Evolutionary conservation across 2,113 vertebrate genomes (phyloP), one percentile per base, ranked within the genome.

Genomic region (Osmerus eperlanus): DNA sequence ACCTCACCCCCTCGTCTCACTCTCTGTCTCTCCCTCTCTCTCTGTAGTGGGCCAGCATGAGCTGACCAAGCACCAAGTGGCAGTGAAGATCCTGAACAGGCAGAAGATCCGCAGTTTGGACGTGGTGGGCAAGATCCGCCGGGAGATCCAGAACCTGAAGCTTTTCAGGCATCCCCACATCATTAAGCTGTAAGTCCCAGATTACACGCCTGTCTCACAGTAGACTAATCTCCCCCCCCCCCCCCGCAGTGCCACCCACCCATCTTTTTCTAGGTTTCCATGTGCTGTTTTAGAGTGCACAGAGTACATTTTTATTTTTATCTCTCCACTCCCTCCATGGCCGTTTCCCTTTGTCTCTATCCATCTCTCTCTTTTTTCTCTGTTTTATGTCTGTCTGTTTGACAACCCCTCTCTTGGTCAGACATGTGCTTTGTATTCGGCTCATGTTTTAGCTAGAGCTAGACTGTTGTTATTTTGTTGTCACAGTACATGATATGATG

Each of bases 21-120:
- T 82, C 76, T 70, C 28, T 56, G 21, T 21, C 12, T 56, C 11
- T 2, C 18, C 11, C 52, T 16, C 15, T 55, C 59, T 15, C 12
- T 78, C 4, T 47, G 13, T 87, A 99, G 97, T 99, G 80, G 97
- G 96, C 60, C 97, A 97, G 72, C 97, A 99, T 86, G 96, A 99
- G 74, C 82, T 99, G 85, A 99, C 97, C 29, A 97, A 96, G 25
- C 97, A 99, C 88, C 97, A 98, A 91, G 97, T 99, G 63, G 97
- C 97, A 0, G 97, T 99, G 86, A 99, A 99, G 91, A 99, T 99
- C 75, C 87, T 99, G 64, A 99, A 99, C 87, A 89, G 97, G 62
- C 97, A 99, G 92, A 99, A 99, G 90, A 99, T 99, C 80, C 96
- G 97, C 74, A 99, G 96, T 86, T 94, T 99, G 72, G 97, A 99